Evolutionary conservation across 1,140 invertebrate genomes (phyloP), one percentile per base, ranked within the genome.

Genomic region (Notospermus geniculatus): DNA sequence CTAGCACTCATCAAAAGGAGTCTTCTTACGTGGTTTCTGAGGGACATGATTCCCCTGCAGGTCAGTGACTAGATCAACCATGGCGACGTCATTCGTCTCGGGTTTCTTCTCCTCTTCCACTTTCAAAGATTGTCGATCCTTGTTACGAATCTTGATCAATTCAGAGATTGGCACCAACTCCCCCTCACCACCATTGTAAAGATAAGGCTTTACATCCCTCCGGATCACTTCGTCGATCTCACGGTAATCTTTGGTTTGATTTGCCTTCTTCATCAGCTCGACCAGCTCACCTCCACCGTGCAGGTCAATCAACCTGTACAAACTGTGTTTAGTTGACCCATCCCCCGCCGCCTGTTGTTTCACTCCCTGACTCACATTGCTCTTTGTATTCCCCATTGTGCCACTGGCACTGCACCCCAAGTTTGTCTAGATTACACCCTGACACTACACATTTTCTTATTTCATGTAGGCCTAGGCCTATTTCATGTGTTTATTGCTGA

Each of bases 141-240:
- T 91, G 77, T 97, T 97, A 66, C 95, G 83, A 22, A 92, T 79
- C 13, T 95, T 82, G 9, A 97, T 92, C 1, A 97, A 76, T 74
- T 94, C 88, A 0, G 89, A 88, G 67, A 97, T 89, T 0, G 92
- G 91, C 71, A 97, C 88, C 79, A 91, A 89, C 57, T 89, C 88
- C 0, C 95, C 95, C 72, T 88, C 86, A 1, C 95, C 95, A 76
- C 90, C 90, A 73, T 97, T 95, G 79, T 97, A 97, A 9, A 98
- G 79, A 83, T 93, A 96, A 0, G 91, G 92, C 69, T 91, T 89
- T 1, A 97, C 90, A 80, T 94, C 92, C 4, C 90, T 91, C 79
- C 91, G 88, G 29, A 82, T 78, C 59, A 63, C 69, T 9, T 74
- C 63, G 69, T 78, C 66, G 67, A 71, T 29, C 68, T 72, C 7